Evolutionary conservation across 2,797 vertebrate species (phyloP).

Genomic region (Parauchenoglanis ngamensis): DNA sequence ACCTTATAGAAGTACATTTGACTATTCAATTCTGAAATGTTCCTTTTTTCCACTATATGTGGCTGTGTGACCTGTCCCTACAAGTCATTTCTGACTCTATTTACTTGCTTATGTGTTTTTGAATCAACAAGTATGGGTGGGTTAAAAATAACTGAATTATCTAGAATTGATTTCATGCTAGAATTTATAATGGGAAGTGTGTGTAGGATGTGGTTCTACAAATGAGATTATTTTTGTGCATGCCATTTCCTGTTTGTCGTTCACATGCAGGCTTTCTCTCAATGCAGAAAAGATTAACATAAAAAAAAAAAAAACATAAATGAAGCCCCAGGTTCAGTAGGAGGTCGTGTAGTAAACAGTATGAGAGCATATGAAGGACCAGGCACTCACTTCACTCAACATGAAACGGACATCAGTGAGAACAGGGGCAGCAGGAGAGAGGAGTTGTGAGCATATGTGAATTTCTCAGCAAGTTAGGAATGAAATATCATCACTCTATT

Average conservation of each 20-base stretch:
- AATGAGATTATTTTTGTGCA: not conserved
- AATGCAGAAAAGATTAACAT: not conserved
- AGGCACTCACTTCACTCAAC: not conserved
- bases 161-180: not conserved
- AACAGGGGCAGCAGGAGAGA: not conserved
- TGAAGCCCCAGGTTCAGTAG: not conserved
- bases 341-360: not conserved
- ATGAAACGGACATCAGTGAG: not conserved
- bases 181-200: not conserved
- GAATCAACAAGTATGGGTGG: not conserved
- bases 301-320: not conserved
- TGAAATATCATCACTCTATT: not conserved
- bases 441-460: not conserved
- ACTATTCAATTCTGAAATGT: not conserved
- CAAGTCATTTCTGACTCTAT: not conserved
- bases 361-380: conserved; percentile 4
- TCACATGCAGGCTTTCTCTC: not conserved
- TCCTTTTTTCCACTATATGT: not conserved
- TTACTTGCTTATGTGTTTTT: not conserved
- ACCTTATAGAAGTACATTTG: not conserved
- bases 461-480: not conserved
- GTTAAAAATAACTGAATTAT: not conserved
- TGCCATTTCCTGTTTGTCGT: not conserved
- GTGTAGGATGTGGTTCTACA: not conserved
- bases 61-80: not conserved